These are phyloP conservation scores for Sinhomidia bicolor DNA, from an alignment of 2,888 invertebrate genomes.

Conservation along the genomic window DNA sequence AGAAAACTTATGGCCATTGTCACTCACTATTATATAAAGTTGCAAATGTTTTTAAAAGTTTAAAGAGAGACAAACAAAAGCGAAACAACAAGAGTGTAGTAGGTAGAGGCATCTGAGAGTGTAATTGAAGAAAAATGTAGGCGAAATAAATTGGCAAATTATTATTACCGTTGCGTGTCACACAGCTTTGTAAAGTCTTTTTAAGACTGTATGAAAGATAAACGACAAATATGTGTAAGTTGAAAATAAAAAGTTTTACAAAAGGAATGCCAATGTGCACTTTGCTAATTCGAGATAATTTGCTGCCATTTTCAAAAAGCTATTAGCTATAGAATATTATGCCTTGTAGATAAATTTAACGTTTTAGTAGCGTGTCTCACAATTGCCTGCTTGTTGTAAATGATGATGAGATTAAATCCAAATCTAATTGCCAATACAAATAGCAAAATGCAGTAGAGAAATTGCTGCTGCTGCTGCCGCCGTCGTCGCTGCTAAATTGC, in stretches of 20 bases:
- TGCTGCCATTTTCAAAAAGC: background rate
- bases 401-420: slow-evolving; percentile 17
- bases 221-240: background rate
- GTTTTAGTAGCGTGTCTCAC: background rate
- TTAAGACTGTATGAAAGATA: no score
- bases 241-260: background rate
- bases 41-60: background rate
- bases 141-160: background rate
- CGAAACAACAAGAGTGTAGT: no score
- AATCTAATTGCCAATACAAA: slow-evolving; percentile 41
- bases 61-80: background rate
- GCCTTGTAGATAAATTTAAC: background rate
- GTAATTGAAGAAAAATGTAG: background rate
- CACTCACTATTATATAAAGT: background rate
- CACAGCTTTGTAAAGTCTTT: background rate
- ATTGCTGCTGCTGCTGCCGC: no score
- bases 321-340: background rate
- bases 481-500: background rate
- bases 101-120: no score
- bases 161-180: background rate
- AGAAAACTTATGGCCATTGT: background rate
- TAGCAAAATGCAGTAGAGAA: no score
- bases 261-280: background rate
- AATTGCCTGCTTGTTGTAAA: background rate
- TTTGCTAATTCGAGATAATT: background rate